Evolutionary conservation across 2,888 invertebrate genomes (phyloP), one percentile per base, ranked within the genome.

Genomic region (Ditula angustiorana): DNA sequence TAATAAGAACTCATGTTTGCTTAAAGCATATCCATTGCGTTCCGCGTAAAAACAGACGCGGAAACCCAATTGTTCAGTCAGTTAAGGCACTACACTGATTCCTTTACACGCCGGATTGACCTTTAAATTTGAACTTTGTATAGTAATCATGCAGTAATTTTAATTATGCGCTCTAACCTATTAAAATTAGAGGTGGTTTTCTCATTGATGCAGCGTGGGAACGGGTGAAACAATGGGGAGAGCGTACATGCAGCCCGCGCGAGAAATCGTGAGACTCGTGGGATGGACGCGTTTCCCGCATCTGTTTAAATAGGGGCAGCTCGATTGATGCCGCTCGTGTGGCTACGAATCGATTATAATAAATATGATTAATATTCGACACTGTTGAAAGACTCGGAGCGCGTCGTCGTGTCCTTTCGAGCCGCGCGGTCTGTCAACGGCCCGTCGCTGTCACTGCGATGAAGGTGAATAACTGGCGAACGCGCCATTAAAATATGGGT

Each of bases 241-340:
- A 86, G 77, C 70, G 68, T 53, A 66, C 61, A 69, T 59, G 71
- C 73, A 66, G 46, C 60, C 69, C 71, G 66, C 72, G 69, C 76
- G 78, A 80, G 86, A 86, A 84, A 87, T 76, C 86, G 86, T 87
- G 86, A 79, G 85, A 87, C 76, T 76, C 78, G 78, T 78, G 80
- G 75, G 77, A 77, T 68, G 70, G 68, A 67, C 71, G 68, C 64
- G 67, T 67, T 67, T 50, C 61, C 66, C 46, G 67, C 66, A 61
- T 69, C 55, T 71, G 73, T 75, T 74, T 71, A 71, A 76, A 78
- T 76, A 73, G 74, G 72, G 73, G 72, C 76, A 68, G 44, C n/a
- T n/a, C 55, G 44, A 35, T 16, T 26, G 52, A 44, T 41, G 35
- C 41, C 19, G 57, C 50, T 23, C 33, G 11, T 3, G 52, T 8